Conservation (phyloP, 2,113 vertebrate genomes). For the Eublepharis macularius region DNA sequence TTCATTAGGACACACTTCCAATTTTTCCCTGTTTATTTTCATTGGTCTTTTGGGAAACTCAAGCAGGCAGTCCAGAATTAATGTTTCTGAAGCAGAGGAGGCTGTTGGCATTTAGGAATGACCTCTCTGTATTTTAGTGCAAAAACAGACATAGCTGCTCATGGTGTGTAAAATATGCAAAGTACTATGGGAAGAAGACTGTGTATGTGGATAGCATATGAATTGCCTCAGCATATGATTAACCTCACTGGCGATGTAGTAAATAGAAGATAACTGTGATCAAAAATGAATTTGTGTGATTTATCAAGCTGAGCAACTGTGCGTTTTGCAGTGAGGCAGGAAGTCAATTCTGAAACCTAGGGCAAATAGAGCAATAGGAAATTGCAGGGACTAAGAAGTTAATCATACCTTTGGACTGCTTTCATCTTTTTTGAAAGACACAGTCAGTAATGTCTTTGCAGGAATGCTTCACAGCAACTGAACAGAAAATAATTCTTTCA, state of each 20-base stretch:
- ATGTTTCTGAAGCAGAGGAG: background rate
- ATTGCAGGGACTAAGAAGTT: conserved; percentile 77
- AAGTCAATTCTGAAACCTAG: conserved; percentile 79
- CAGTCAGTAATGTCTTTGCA: conserved; percentile 47
- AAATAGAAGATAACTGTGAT: conserved; percentile 78
- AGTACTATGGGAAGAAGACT: conserved; percentile 59
- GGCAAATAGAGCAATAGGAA: conserved; percentile 73
- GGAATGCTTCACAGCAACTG: conserved; percentile 66
- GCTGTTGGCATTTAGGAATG: conserved; percentile 11
- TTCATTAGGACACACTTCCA: background rate
- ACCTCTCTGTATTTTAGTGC: conserved; percentile 3
- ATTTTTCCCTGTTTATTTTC: conserved; percentile 28
- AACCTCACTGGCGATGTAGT: conserved; percentile 71
- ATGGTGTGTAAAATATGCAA: conserved; percentile 66
- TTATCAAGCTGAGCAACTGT: conserved; percentile 76
- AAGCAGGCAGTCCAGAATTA: conserved; percentile 21
- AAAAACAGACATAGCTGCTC: conserved; percentile 27
- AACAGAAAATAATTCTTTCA: conserved; percentile 77
- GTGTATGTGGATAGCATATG: conserved; percentile 61
- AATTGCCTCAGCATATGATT: conserved; percentile 71
- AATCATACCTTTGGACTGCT: conserved; percentile 75
- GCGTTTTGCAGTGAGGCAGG: conserved; percentile 74
- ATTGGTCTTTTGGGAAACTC: conserved; percentile 18
- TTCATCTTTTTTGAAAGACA: conserved; percentile 75
- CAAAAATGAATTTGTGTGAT: conserved; percentile 74